Percentiles rank a stretch among this genome's conserved stretches.
phyloP scores from a whole-genome alignment of 2,888 invertebrate species.

The Tenodera sinensis region DNA sequence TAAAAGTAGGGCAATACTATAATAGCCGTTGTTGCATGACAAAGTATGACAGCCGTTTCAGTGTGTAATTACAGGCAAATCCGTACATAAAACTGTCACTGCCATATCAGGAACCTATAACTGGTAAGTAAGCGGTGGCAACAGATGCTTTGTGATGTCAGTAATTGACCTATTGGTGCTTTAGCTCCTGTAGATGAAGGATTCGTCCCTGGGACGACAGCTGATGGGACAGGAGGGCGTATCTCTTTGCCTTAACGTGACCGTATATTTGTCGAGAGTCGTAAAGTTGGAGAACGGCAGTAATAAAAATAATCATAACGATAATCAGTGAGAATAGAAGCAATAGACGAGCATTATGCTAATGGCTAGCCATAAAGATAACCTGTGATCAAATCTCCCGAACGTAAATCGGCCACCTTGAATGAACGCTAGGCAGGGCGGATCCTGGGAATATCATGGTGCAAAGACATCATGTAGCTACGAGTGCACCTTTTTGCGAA shows the following conservation, averaged over 20 bases:
- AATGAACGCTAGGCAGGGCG: neutral
- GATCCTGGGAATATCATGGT: neutral
- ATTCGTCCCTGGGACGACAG: too few relatives aligned
- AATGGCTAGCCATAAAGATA: neutral
- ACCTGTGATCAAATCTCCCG: neutral
- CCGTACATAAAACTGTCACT: too few relatives aligned
- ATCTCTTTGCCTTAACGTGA: neutral
- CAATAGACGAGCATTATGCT: neutral
- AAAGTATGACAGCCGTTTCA: too few relatives aligned
- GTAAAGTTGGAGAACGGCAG: neutral
- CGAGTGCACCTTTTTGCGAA: too few relatives aligned
- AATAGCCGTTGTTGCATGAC: too few relatives aligned
- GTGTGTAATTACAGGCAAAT: too few relatives aligned
- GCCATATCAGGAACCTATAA: too few relatives aligned
- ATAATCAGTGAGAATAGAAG: neutral
- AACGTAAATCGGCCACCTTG: neutral
- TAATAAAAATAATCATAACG: neutral
- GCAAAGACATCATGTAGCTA: neutral
- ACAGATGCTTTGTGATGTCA: too few relatives aligned
- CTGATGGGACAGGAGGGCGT: neutral
- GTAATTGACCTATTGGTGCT: too few relatives aligned
- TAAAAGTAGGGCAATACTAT: too few relatives aligned
- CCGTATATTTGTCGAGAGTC: neutral
- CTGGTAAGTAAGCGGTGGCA: too few relatives aligned
- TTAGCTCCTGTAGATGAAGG: too few relatives aligned